Evolutionary conservation across 1,140 invertebrate species (phyloP), one percentile per base, ranked within the genome.

Genomic region (Epicauta chinensis): DNA sequence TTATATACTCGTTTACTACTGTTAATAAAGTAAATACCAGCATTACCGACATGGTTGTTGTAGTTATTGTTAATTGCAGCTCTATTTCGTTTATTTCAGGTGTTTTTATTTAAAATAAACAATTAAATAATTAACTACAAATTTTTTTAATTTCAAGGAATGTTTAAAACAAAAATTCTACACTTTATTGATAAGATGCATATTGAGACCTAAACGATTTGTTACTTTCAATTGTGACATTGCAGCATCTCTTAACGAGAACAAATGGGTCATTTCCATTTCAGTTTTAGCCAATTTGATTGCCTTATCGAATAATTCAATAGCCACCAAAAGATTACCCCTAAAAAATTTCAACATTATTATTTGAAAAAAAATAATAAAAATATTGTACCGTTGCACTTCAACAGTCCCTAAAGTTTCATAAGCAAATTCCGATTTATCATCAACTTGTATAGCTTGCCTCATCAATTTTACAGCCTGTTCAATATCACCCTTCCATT

Each of bases 361-460:
- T 11, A 34, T 7, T 34, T 3, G 11, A n/a, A n/a, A n/a, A 34
- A 1, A n/a, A 17, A 23, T 4, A 43, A 43, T 16, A 43, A 4
- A n/a, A n/a, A 7, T 3, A n/a, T 16, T 11, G 12, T 39, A 49
- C 46, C 46, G 29, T 16, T 49, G 46, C 10, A 49, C 46, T 82
- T 94, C 89, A 56, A 97, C 86, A 1, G 91, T 93, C 53, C 89
- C 93, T 39, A 97, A 74, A 16, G 93, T 94, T 76, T 98, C 93
- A 73, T 92, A 96, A 11, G 88, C 93, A 77, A 94, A 89, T 74
- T 93, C 87, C 77, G 92, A 96, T 71, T 89, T 91, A 16, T 87
- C 80, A 76, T 98, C 94, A 53, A 93, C 75, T 65, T 88, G 79
- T 49, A 97, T 81, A 2, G 90, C 91, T 73, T 87, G 81, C 34